Conservation (phyloP, 2,113 vertebrate species). For the Fulica atra region DNA sequence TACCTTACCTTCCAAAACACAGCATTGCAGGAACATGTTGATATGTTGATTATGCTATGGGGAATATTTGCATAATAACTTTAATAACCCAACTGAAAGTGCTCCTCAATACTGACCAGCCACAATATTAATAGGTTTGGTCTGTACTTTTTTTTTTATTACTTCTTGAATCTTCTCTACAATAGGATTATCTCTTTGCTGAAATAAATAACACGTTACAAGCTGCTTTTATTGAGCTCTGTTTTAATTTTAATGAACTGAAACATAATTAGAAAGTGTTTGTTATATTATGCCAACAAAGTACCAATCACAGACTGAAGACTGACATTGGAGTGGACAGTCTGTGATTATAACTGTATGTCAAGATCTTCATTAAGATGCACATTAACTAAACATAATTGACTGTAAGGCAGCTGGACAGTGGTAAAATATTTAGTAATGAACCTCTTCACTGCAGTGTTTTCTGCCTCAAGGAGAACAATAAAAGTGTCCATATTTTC, state of each 20-base stretch:
- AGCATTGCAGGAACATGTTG: not conserved
- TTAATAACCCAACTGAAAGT: not conserved
- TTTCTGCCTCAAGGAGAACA: slow-evolving; percentile 47
- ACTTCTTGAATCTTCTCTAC: not conserved
- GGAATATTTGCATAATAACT: slow-evolving; percentile 1
- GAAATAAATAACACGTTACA: not conserved
- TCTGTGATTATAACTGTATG: slow-evolving; percentile 50
- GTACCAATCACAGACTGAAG: slow-evolving; percentile 36
- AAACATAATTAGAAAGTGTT: slow-evolving; percentile 16
- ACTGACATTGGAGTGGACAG: slow-evolving; percentile 45
- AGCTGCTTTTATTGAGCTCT: slow-evolving; percentile 19
- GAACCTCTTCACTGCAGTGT: slow-evolving; percentile 8
- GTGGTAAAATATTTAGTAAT: slow-evolving; percentile 14
- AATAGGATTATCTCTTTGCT: not conserved
- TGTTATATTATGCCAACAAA: slow-evolving; percentile 21
- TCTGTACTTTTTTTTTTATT: not conserved
- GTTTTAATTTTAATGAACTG: slow-evolving; percentile 19
- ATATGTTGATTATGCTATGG: not conserved
- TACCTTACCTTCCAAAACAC: not conserved
- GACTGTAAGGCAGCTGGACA: slow-evolving; percentile 63
- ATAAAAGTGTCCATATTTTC: not conserved
- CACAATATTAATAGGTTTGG: not conserved
- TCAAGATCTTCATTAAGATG: slow-evolving; percentile 62
- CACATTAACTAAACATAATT: slow-evolving; percentile 58
- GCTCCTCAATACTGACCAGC: not conserved